Conservation (phyloP, 1,140 invertebrate species). For the Cherax destructor region DNA sequence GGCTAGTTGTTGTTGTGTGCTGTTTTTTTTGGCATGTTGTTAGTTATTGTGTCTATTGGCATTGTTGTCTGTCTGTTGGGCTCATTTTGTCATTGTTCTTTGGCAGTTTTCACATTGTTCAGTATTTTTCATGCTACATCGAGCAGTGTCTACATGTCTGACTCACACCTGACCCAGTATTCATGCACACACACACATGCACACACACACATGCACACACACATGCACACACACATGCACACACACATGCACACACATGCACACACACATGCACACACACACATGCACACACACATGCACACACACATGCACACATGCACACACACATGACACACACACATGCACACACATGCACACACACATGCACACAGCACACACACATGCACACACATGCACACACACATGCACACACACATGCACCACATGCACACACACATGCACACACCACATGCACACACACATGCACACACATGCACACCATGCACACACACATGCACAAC, state of each 20-base stretch:
- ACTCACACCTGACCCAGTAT: background rate
- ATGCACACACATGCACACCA: background rate
- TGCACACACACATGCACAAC: background rate
- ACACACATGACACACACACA: no score
- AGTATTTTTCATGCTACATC: no score
- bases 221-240: background rate
- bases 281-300: background rate
- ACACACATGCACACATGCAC: background rate
- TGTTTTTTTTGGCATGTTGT: no score
- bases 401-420: conserved; percentile 1
- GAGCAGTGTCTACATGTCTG: no score
- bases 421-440: no score
- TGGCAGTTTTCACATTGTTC: no score
- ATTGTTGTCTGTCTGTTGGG: no score
- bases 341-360: background rate
- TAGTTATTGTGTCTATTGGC: no score
- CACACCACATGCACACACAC: conserved; percentile 1
- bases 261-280: background rate
- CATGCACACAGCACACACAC: background rate
- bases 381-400: background rate
- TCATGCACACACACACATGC: conserved; percentile 2
- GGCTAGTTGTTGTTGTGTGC: no score
- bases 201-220: conserved; percentile 7
- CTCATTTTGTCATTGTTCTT: no score
- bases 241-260: background rate